These are phyloP conservation scores for Alouatta palliata DNA, from an alignment of 2,113 vertebrate genomes.

Conservation along the genomic window DNA sequence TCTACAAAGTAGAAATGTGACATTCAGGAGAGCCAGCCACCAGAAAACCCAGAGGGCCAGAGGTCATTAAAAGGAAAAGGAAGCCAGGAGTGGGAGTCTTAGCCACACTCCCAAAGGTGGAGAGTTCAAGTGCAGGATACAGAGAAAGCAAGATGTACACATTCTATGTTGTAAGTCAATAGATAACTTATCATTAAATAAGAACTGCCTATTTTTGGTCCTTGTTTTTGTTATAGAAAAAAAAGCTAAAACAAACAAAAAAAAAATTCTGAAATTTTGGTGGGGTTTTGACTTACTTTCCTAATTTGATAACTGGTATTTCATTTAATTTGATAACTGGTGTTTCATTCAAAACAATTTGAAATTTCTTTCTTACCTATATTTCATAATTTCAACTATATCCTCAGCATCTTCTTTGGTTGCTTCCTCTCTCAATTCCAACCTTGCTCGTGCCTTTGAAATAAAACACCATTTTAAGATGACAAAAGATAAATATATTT, in stretches of 20 bases:
- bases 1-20: background rate
- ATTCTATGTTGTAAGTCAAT: background rate
- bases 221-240: background rate
- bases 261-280: background rate
- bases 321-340: background rate
- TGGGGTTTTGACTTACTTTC: background rate
- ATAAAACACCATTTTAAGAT: constrained; percentile 49
- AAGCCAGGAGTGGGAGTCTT: background rate
- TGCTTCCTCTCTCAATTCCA: constrained; percentile 94
- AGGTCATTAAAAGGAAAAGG: background rate
- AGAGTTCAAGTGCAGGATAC: background rate
- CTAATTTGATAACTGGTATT: background rate
- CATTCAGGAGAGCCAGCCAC: background rate
- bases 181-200: background rate
- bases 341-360: constrained; percentile 45
- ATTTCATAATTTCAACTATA: constrained; percentile 98
- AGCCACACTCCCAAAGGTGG: background rate
- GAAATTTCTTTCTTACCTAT: constrained; percentile 87
- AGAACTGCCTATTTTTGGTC: background rate
- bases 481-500: constrained; percentile 9
- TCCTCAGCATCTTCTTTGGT: constrained; percentile 95
- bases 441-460: constrained; percentile 92
- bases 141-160: background rate
- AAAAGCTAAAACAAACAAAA: background rate
- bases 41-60: background rate